Evolutionary conservation across 1,140 invertebrate species (phyloP), one percentile per base, ranked within the genome.

Genomic region (Matsumurasca onukii): DNA sequence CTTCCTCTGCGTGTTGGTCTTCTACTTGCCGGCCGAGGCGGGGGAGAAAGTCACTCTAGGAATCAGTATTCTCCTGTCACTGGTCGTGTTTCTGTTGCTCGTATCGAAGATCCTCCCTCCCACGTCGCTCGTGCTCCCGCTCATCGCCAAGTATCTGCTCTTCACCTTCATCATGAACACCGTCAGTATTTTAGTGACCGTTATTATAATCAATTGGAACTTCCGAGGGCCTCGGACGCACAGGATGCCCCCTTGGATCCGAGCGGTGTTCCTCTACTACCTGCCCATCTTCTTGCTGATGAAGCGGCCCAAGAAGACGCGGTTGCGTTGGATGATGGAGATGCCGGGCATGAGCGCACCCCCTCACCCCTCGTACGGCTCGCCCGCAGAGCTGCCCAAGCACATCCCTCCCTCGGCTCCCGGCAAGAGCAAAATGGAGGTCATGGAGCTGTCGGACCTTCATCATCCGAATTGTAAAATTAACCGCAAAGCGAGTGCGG

Each of bases 91-190:
- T 82, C 86, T 99, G 75, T 82, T 99, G 77, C 87, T 99, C 68
- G 96, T 99, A 51, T 98, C 97, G 69, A 99, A 99, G 83, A 99
- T 99, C 80, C 85, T 99, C 70, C 98, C 98, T 63, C 98, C 97
- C 12, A 99, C 96, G 0, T 98, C 95, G 24, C 86, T 98, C 17
- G 96, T 98, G 74, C 83, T 98, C 73, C 96, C 96, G 69, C 83
- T 99, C 69, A 98, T 99, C 72, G 95, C 97, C 78, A 99, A 98
- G 83, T 99, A 99, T 83, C 86, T 99, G 57, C 85, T 99, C 1
- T 98, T 99, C 81, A 99, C 98, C 30, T 99, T 99, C 82, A 97
- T 99, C 69, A 98, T 99, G 94, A 99, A 99, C 81, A 98, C 98
- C 27, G 93, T 99, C 73, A 98, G 96, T 84, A 99, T 99, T 82